Evolutionary conservation across 2,888 invertebrate genomes (phyloP).

Genomic region (Pollenia labialis): DNA sequence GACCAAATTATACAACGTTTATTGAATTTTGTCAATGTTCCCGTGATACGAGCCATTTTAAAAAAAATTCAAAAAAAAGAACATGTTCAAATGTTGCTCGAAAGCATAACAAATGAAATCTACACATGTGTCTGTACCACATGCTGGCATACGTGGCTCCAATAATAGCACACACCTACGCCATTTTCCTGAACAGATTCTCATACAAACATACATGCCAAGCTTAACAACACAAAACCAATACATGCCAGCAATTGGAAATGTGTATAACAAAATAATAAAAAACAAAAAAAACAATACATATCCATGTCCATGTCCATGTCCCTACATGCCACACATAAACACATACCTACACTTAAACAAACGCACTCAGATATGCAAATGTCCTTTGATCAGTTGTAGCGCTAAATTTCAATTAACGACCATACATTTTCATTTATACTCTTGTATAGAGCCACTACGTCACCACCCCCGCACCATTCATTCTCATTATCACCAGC

Average conservation of each 20-base stretch:
- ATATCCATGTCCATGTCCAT: slow-evolving; percentile 6
- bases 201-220: slow-evolving; percentile 12
- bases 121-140: slow-evolving; percentile 57
- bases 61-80: neutral
- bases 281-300: neutral
- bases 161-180: slow-evolving; percentile 66
- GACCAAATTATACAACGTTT: slow-evolving; percentile 65
- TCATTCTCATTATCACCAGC: slow-evolving; percentile 30
- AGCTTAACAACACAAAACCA: slow-evolving; percentile 19
- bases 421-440: slow-evolving; percentile 54
- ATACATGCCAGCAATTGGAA: slow-evolving; percentile 36
- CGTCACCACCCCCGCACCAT: slow-evolving; percentile 56
- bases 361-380: slow-evolving; percentile 40
- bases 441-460: slow-evolving; percentile 1
- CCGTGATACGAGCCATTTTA: slow-evolving; percentile 65
- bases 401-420: slow-evolving; percentile 73
- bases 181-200: slow-evolving; percentile 33
- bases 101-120: slow-evolving; percentile 50
- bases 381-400: slow-evolving; percentile 73
- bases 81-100: slow-evolving; percentile 61
- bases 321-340: slow-evolving; percentile 27
- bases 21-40: slow-evolving; percentile 72
- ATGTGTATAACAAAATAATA: slow-evolving; percentile 11
- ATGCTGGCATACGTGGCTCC: slow-evolving; percentile 63
- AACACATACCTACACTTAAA: slow-evolving; percentile 43